phyloP scores from a whole-genome alignment of 2,888 invertebrate genomes.

The Alentia gelatinosa region DNA sequence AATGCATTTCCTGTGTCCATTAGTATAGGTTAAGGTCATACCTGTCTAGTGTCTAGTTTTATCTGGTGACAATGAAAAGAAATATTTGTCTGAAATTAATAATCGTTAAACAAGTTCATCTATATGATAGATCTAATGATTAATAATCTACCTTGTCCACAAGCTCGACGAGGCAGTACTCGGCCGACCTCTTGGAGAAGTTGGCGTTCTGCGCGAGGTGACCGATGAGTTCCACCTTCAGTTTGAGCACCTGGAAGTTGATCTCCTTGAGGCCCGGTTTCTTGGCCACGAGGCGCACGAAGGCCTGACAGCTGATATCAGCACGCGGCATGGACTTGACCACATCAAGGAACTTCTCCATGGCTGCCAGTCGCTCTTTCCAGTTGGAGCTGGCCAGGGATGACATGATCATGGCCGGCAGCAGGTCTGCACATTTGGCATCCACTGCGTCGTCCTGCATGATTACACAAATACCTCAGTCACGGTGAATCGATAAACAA shows the following conservation, averaged over 20 bases:
- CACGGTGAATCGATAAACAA: no score
- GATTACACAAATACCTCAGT: no score
- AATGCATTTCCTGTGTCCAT: no score
- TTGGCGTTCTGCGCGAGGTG: conserved; percentile 86
- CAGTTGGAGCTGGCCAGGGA: conserved; percentile 90
- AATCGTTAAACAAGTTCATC: no score
- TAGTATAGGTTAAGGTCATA: no score
- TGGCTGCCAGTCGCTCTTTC: conserved; percentile 90
- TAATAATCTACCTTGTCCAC: conserved; percentile 90
- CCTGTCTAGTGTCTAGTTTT: no score
- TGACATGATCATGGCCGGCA: conserved; percentile 84
- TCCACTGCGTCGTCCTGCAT: conserved; percentile 90
- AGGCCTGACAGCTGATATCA: conserved; percentile 78
- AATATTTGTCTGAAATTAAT: no score
- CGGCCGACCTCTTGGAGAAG: conserved; percentile 85
- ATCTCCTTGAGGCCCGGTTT: conserved; percentile 94
- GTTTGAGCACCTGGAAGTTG: conserved; percentile 94
- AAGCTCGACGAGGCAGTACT: conserved; percentile 89
- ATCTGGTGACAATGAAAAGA: no score
- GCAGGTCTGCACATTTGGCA: conserved; percentile 84
- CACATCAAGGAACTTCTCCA: conserved; percentile 86
- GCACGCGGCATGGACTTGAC: conserved; percentile 6
- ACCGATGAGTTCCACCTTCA: conserved; percentile 89
- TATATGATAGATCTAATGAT: no score
- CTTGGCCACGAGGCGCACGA: conserved; percentile 86